These are phyloP conservation scores for Hydrophis major DNA, from an alignment of 2,797 vertebrate genomes.

Conservation along the genomic window DNA sequence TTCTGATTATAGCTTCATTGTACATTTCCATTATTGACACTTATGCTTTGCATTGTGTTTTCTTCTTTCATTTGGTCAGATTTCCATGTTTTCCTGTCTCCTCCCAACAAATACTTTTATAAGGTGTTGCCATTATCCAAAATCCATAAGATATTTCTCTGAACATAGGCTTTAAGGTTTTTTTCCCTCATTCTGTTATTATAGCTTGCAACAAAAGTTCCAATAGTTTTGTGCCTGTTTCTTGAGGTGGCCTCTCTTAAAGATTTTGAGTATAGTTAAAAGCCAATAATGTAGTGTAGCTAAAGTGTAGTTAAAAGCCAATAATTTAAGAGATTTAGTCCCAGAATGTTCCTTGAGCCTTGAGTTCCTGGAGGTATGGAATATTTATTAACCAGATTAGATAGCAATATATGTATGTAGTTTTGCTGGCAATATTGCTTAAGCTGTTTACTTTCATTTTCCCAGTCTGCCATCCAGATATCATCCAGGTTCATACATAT, in stretches of 20 bases:
- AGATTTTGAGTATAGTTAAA: neutral
- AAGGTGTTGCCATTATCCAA: constrained; percentile 36
- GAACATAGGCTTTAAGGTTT: constrained; percentile 8
- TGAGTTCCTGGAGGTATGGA: neutral
- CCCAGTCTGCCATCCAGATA: neutral
- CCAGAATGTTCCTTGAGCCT: neutral
- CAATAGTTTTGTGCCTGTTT: neutral
- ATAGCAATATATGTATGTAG: neutral
- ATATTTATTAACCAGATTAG: neutral
- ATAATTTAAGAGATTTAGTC: neutral
- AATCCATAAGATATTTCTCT: constrained; percentile 36
- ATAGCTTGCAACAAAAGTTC: neutral
- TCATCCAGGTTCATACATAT: neutral
- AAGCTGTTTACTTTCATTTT: neutral
- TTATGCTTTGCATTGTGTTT: constrained; percentile 45
- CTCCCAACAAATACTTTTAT: neutral
- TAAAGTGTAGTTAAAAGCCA: neutral
- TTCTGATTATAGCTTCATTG: constrained; percentile 65
- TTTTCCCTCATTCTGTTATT: neutral
- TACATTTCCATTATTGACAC: constrained; percentile 56
- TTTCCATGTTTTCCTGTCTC: constrained; percentile 24
- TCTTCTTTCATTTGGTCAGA: constrained; percentile 34
- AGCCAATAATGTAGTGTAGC: neutral
- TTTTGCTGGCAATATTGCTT: neutral
- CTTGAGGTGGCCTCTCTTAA: neutral